Conservation (phyloP, 2,888 invertebrate species). For the Aricia artaxerxes region DNA sequence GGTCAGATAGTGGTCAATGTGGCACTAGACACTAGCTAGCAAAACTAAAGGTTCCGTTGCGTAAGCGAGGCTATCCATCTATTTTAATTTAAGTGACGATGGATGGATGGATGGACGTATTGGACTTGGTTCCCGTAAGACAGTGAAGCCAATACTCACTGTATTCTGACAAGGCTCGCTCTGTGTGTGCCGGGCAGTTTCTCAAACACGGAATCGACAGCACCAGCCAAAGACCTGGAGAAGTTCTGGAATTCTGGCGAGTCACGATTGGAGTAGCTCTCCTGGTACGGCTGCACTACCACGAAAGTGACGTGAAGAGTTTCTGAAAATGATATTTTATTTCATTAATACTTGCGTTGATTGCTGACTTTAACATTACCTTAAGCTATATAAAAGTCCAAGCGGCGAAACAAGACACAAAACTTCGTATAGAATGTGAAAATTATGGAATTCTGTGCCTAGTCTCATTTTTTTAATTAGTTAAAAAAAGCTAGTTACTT, state of each 20-base stretch:
- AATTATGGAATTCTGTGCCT: not conserved
- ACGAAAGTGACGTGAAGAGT: conserved; percentile 78
- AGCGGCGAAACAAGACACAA: not conserved
- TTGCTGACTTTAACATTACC: not conserved
- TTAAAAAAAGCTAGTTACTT: not conserved
- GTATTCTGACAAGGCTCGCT: conserved; percentile 84
- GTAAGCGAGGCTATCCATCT: too few relatives aligned
- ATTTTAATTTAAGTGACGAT: too few relatives aligned
- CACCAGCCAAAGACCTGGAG: conserved; percentile 79
- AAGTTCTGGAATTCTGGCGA: conserved; percentile 81
- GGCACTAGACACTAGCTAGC: too few relatives aligned
- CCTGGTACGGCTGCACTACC: conserved; percentile 82
- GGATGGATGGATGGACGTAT: not conserved
- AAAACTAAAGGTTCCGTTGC: too few relatives aligned
- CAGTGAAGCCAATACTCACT: conserved; percentile 76
- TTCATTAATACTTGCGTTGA: not conserved
- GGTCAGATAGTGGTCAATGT: too few relatives aligned
- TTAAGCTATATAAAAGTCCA: too few relatives aligned
- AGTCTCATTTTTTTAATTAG: conserved; percentile 14
- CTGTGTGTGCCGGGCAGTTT: conserved; percentile 78
- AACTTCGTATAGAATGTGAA: not conserved
- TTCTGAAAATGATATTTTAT: conserved; percentile 53
- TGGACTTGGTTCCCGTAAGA: not conserved
- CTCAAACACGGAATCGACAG: conserved; percentile 80
- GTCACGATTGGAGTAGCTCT: conserved; percentile 80